A percentile compares a stretch with the other conserved stretches of the same genome.
Conservation (phyloP, 1,140 invertebrate genomes). For the Hylyphantes graminicola region DNA sequence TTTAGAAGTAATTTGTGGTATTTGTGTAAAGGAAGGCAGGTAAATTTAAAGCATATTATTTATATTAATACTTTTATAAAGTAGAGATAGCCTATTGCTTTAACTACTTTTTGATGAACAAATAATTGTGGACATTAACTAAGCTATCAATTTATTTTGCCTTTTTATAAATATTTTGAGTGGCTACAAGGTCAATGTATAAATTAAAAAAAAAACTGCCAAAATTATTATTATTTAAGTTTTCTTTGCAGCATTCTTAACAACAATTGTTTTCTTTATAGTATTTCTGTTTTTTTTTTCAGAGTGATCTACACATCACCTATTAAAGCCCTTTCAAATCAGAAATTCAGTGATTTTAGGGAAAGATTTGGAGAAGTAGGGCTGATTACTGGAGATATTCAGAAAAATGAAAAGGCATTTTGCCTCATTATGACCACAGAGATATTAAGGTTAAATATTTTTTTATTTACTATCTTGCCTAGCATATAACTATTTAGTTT, state of each 20-base stretch:
- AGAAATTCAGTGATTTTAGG: slow-evolving; percentile 98
- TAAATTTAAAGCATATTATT: not conserved
- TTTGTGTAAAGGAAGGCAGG: not conserved
- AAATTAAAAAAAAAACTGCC: too few relatives aligned
- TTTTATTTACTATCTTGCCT: not conserved
- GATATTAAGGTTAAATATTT: slow-evolving; percentile 78
- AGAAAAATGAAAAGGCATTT: slow-evolving; percentile 91
- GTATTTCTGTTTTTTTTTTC: slow-evolving; percentile 66
- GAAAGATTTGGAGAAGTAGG: slow-evolving; percentile 71
- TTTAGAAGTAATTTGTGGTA: not conserved
- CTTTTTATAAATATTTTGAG: not conserved
- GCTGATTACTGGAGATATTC: slow-evolving; percentile 75
- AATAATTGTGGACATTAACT: too few relatives aligned
- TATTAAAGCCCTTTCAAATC: slow-evolving; percentile 99
- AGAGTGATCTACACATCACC: slow-evolving; percentile 98
- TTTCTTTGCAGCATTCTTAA: not conserved
- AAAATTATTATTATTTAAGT: too few relatives aligned
- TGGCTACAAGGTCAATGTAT: too few relatives aligned
- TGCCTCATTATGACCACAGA: slow-evolving; percentile 99
- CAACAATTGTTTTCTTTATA: not conserved
- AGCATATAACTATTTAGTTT: not conserved
- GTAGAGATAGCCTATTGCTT: too few relatives aligned
- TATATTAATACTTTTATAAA: too few relatives aligned
- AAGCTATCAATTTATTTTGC: not conserved
- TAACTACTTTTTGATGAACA: too few relatives aligned